A percentile compares a stretch with the other conserved stretches of the same genome.
These are phyloP conservation scores for Melipona quadrifasciata DNA, from an alignment of 1,140 invertebrate genomes.

Conservation along the genomic window DNA sequence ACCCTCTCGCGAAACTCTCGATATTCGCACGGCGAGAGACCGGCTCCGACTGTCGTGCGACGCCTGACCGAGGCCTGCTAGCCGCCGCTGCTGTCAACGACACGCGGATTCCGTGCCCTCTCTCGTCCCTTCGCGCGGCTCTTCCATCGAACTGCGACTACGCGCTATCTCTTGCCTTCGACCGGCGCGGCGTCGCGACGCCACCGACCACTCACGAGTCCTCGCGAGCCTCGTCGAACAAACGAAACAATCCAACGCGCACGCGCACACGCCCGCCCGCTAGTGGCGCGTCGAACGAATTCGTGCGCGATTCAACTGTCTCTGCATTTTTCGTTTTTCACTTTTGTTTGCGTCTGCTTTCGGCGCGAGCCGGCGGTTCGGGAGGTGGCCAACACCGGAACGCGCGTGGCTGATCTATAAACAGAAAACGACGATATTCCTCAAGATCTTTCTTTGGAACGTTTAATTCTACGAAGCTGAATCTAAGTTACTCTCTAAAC, in stretches of 20 bases:
- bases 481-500: not conserved
- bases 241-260: not conserved
- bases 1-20: conserved; percentile 32
- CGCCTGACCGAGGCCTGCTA: conserved; percentile 32
- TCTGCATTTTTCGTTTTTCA: not conserved
- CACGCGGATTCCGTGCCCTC: conserved; percentile 59
- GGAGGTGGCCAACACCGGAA: not conserved
- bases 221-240: conserved; percentile 10
- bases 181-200: conserved; percentile 1
- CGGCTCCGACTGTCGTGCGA: conserved; percentile 67
- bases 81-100: conserved; percentile 62
- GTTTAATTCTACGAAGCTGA: not conserved
- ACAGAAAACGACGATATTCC: not conserved
- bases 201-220: not conserved
- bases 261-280: not conserved
- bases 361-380: not conserved
- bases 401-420: not conserved
- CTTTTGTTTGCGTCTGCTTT: not conserved
- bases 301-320: not conserved
- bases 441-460: no score
- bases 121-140: conserved; percentile 25
- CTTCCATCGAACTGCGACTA: conserved; percentile 34
- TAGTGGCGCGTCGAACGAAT: conserved; percentile 15
- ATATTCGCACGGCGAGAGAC: conserved; percentile 64
- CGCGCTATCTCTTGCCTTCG: conserved; percentile 46